Evolutionary conservation across 1,140 invertebrate genomes (phyloP).

Genomic region (Samia ricini): DNA sequence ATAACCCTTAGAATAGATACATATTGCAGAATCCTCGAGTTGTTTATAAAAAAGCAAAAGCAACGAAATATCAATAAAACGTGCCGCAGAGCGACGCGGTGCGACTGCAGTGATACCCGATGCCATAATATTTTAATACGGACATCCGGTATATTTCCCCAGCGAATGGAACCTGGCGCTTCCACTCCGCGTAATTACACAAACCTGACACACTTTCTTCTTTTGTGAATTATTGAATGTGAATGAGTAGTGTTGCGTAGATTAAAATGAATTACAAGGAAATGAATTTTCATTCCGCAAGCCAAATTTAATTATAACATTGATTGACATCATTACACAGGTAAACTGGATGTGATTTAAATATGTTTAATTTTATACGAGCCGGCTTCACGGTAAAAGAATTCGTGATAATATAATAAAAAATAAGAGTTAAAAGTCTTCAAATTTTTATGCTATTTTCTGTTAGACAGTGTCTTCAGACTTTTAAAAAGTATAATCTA

Average conservation of each 20-base stretch:
- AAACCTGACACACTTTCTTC: not conserved
- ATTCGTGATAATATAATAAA: too few species aligned
- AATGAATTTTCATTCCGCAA: not conserved
- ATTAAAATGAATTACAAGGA: not conserved
- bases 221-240: conserved; percentile 5
- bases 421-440: too few species aligned
- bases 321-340: not conserved
- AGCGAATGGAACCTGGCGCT: conserved; percentile 9
- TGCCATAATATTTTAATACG: conserved; percentile 18
- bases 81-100: not conserved
- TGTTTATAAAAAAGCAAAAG: not conserved
- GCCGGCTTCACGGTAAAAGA: too few species aligned
- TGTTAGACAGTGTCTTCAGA: too few species aligned
- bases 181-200: conserved; percentile 28
- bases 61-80: conserved; percentile 6
- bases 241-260: not conserved
- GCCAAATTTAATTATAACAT: not conserved
- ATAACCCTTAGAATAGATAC: not conserved
- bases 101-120: conserved; percentile 9
- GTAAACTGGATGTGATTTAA: too few species aligned
- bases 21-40: not conserved
- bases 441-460: too few species aligned
- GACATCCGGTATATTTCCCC: conserved; percentile 21
- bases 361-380: not conserved
- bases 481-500: too few species aligned